Conservation (phyloP, 2,113 vertebrate genomes). For the Megaceryle torquata region DNA sequence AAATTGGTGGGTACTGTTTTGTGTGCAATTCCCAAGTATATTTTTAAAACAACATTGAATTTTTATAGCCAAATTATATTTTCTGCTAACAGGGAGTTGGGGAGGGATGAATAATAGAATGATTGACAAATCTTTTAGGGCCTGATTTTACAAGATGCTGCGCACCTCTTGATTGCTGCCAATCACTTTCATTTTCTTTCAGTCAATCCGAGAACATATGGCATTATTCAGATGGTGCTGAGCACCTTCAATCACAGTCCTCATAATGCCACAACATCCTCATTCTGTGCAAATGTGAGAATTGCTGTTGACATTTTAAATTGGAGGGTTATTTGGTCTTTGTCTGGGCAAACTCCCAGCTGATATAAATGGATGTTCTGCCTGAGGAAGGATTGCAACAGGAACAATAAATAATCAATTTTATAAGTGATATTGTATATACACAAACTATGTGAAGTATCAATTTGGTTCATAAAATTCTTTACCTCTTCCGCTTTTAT, state of each 20-base stretch:
- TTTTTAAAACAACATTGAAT: slow-evolving; percentile 59
- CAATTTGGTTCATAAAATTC: slow-evolving; percentile 27
- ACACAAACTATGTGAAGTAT: background rate
- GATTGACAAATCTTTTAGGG: slow-evolving; percentile 69
- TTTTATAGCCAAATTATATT: slow-evolving; percentile 73
- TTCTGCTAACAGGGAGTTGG: slow-evolving; percentile 28
- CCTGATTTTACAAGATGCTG: slow-evolving; percentile 67
- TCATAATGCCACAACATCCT: slow-evolving; percentile 47
- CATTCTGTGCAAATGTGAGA: slow-evolving; percentile 60
- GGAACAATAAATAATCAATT: slow-evolving; percentile 5
- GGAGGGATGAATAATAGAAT: slow-evolving; percentile 54
- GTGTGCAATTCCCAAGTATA: slow-evolving; percentile 56
- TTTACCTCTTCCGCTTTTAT: slow-evolving; percentile 50
- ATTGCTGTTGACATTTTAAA: slow-evolving; percentile 56
- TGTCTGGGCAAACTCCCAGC: slow-evolving; percentile 42
- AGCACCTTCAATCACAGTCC: slow-evolving; percentile 59
- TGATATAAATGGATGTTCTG: slow-evolving; percentile 20
- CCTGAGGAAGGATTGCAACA: background rate
- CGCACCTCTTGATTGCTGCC: slow-evolving; percentile 62
- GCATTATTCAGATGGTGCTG: slow-evolving; percentile 69
- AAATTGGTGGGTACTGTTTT: slow-evolving; percentile 50
- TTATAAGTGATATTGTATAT: background rate
- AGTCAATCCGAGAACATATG: slow-evolving; percentile 52
- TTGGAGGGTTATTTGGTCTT: slow-evolving; percentile 60
- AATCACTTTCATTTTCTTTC: slow-evolving; percentile 62